Evolutionary conservation across 1,140 invertebrate species (phyloP), one percentile per base, ranked within the genome.

Genomic region (Hycleus cichorii): DNA sequence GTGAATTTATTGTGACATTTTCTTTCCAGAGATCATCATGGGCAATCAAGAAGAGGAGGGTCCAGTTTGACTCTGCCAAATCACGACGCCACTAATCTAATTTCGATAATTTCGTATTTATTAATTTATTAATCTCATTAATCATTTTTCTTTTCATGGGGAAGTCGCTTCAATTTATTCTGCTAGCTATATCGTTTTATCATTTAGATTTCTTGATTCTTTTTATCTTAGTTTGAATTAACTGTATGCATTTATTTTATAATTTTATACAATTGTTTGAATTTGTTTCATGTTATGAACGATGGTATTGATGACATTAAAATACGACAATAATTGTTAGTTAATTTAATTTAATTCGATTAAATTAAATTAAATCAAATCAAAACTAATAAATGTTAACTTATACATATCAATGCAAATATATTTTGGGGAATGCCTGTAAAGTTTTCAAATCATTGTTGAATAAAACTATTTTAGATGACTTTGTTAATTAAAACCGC

Each of bases 341-440:
- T 42, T 11, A 10, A 11, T 42, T 18, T 18, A 18, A 42, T 42
- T 10, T 6, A 39, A n/a, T 6, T 42, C 9, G 11, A n/a, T 4
- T 42, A 42, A 9, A 8, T n/a, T 10, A 42, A 4, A 42, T 7
- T 42, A 6, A 42, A 42, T 10, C 40, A 10, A 11, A 18, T 18
- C 18, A 42, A 42, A 42, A 7, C 10, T 42, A 42, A 42, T 10
- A 42, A 42, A 42, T n/a, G 10, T 42, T 54, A 55, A 53, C 40
- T 47, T 47, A 47, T 47, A 55, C 52, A 55, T 55, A 55, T 55
- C 52, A 55, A 47, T 47, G 52, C 44, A 47, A 55, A 32, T 55
- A 55, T 55, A 55, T 55, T 55, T 55, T 55, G 46, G 38, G 38
- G 43, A 47, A 38, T 42, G 38, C 48, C 39, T 55, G 52, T 55